phyloP scores from a whole-genome alignment of 1,140 invertebrate genomes.

The Bombus pyrosoma region DNA sequence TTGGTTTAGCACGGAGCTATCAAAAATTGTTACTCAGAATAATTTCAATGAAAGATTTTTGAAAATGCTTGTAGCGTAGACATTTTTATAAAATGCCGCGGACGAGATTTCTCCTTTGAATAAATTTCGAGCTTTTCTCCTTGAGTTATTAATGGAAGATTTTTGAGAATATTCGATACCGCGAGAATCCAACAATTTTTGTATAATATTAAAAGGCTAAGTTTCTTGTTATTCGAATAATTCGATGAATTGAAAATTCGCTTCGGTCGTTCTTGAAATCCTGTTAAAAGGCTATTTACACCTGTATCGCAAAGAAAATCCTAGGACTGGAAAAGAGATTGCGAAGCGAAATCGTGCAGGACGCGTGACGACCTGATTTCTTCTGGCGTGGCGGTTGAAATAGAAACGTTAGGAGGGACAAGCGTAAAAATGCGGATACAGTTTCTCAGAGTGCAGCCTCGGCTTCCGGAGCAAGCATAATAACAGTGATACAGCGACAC shows the following conservation, averaged over 20 bases:
- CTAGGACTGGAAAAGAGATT: not conserved
- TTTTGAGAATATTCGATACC: too few relatives aligned
- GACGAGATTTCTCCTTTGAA: too few relatives aligned
- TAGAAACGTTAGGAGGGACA: not conserved
- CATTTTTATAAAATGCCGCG: too few relatives aligned
- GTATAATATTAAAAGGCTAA: not conserved
- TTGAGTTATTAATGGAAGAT: too few relatives aligned
- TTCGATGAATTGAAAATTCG: not conserved
- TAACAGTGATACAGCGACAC: slow-evolving; percentile 49
- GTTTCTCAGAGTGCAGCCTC: not conserved
- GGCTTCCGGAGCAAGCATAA: slow-evolving; percentile 23
- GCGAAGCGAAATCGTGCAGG: not conserved
- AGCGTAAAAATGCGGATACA: slow-evolving; percentile 29
- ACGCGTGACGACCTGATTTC: not conserved
- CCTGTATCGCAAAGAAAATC: not conserved
- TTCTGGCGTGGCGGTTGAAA: not conserved
- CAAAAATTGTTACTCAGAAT: not conserved
- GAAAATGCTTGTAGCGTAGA: too few relatives aligned
- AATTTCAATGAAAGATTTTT: not conserved
- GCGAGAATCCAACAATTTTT: too few relatives aligned
- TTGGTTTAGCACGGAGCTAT: not conserved
- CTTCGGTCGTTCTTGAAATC: not conserved
- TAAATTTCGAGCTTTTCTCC: too few relatives aligned
- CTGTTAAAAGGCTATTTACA: not conserved
- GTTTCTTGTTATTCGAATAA: not conserved